phyloP scores from a whole-genome alignment of 2,113 vertebrate genomes.

The Peucedramus taeniatus region DNA sequence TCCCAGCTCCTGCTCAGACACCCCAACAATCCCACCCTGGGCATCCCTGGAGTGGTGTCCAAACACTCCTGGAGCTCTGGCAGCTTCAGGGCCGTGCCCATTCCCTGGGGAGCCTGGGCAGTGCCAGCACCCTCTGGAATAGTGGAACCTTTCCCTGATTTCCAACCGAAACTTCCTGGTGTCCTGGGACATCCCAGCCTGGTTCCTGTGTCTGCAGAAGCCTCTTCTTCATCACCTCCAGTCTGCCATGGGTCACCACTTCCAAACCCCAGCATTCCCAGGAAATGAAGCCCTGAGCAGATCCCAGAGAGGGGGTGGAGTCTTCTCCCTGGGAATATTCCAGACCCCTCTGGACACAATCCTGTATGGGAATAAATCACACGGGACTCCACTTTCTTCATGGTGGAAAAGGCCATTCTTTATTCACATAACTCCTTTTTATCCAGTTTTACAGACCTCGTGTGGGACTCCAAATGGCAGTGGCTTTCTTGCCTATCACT shows the following conservation, averaged over 20 bases:
- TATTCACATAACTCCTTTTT: no score
- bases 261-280: background rate
- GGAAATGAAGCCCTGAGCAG: background rate
- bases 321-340: background rate
- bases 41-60: accelerated
- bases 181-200: background rate
- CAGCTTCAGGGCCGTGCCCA: background rate
- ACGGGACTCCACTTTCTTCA: no score
- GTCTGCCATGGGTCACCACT: background rate
- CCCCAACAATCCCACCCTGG: background rate
- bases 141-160: background rate
- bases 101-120: background rate
- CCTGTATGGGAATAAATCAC: no score
- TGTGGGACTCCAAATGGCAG: no score
- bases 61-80: background rate
- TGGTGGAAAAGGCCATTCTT: no score
- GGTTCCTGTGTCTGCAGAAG: background rate
- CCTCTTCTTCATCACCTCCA: background rate
- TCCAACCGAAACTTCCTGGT: background rate
- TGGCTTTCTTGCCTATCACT: no score
- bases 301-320: background rate
- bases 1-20: background rate
- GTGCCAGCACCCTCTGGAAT: background rate
- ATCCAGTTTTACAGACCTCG: no score
- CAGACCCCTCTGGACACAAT: background rate